Conservation (phyloP, 2,113 vertebrate species). For the Scopus umbretta region DNA sequence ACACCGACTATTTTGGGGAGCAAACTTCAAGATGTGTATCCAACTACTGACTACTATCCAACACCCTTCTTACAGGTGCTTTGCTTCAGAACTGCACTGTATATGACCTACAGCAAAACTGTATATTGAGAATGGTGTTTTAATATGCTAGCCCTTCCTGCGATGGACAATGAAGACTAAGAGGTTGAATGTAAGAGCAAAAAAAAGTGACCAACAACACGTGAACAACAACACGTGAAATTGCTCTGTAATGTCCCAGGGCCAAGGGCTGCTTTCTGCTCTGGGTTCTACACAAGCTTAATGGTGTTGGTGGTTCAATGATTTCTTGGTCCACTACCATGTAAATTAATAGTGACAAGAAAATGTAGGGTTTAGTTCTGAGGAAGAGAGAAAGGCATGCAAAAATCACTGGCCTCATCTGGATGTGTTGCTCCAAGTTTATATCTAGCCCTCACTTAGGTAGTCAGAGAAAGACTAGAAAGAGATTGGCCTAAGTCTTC, state of each 20-base stretch:
- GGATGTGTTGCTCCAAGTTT: neutral
- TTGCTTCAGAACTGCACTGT: neutral
- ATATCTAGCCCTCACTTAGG: neutral
- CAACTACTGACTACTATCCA: neutral
- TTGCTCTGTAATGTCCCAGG: neutral
- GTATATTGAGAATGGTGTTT: neutral
- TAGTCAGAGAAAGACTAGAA: neutral
- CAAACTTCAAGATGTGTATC: neutral
- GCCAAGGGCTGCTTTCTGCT: neutral
- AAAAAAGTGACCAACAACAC: neutral
- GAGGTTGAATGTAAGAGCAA: neutral
- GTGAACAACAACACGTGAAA: neutral
- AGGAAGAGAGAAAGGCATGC: neutral
- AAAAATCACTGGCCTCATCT: neutral
- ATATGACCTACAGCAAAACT: neutral
- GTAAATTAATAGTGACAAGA: neutral
- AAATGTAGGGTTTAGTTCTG: neutral
- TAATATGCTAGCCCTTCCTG: neutral
- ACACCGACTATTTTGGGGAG: neutral
- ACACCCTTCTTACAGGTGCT: neutral
- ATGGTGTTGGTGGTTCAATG: neutral
- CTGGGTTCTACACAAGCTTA: neutral
- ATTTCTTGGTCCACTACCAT: neutral
- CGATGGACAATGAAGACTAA: neutral
- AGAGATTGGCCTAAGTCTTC: neutral